Base-by-base conservation (phyloP, 1,140 invertebrate species). In the Apis laboriosa region DNA sequence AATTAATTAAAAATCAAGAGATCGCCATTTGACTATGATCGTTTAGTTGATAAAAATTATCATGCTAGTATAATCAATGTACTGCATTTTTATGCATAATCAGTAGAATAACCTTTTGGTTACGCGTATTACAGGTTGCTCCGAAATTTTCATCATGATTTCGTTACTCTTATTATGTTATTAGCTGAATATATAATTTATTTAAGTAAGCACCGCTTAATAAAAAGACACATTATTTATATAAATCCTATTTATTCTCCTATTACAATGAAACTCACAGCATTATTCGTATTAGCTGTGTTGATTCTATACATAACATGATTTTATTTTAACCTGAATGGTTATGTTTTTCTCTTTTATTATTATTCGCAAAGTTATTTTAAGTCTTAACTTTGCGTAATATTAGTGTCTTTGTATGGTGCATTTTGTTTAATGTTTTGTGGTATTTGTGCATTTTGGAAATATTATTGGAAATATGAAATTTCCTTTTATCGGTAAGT, bases 401-500 rank as follows among this genome's bases (percentile, higher is more conserved):
- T 63, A 61, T 74, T 84, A 83, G 80, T 66, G 86, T 87, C 75
- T 70, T 73, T 51, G 43, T 56, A 71, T 51, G 68, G 58, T 78
- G 71, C 60, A 80, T 51, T 83, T 56, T 64, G 80, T 89, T 89
- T 78, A 74, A 82, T 77, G 82, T 88, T 84, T 66, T 84, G 88
- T 90, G 88, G 79, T 82, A 83, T 9, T 83, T 88, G 88, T 89
- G 88, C 51, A 77, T 88, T 43, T 43, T 72, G 68, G 88, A 73
- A 81, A 80, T 73, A 74, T 73, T 86, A 68, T 77, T 71, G 58
- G 70, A 80, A 73, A 28, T 43, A 76, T 56, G 66, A 88, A 61
- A 63, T 85, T 83, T 78, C 58, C 53, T 84, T 63, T 4, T 51
- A 43, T 87, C 58, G 87, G 88, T 90, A 90, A 90, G 88, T 90